Evolutionary conservation across 2,113 vertebrate species (phyloP).

Genomic region (Mobula hypostoma): DNA sequence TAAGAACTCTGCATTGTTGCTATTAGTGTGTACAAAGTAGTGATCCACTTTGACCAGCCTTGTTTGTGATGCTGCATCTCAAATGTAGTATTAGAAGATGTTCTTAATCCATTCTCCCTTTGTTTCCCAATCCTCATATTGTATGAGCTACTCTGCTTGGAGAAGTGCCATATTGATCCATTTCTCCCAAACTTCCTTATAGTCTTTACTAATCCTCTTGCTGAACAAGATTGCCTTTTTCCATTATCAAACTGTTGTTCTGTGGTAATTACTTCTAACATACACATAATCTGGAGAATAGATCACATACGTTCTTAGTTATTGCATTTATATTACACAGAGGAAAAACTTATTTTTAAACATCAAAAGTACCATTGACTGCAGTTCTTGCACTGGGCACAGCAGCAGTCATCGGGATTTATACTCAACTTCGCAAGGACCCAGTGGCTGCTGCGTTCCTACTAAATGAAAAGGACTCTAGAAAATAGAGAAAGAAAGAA

Average conservation of each 20-base stretch:
- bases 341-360: not conserved
- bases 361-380: not conserved
- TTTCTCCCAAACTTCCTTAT: not conserved
- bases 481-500: conserved; percentile 39
- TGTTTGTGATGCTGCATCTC: not conserved
- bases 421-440: conserved; percentile 56
- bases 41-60: not conserved
- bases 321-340: not conserved
- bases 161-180: not conserved
- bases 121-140: not conserved
- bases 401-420: conserved; percentile 43
- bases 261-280: not conserved
- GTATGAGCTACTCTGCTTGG: not conserved
- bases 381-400: not conserved
- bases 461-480: conserved; percentile 65
- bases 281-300: not conserved
- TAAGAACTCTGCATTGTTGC: not conserved
- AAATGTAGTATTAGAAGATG: not conserved
- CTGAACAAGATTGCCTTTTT: not conserved
- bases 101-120: not conserved
- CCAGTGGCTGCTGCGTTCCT: conserved; percentile 65
- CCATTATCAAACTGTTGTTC: not conserved
- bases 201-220: not conserved
- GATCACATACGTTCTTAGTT: not conserved
- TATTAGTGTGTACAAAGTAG: not conserved